Evolutionary conservation across 2,797 vertebrate species (phyloP).

Genomic region (Microtus agrestis): DNA sequence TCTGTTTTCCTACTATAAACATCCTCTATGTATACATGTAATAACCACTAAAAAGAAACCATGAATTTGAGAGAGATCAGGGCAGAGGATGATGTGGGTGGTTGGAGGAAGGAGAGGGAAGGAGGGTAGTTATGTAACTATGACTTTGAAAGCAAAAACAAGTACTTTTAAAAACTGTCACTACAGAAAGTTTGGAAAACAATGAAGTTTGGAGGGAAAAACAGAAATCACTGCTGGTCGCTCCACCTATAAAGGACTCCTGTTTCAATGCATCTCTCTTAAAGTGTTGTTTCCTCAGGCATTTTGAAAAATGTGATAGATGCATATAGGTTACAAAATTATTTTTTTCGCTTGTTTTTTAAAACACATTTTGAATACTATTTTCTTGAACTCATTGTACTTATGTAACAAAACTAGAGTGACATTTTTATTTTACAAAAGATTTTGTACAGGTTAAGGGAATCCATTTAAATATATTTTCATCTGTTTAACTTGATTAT

Average conservation of each 20-base stretch:
- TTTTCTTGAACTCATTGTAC: constrained; percentile 17
- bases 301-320: not conserved
- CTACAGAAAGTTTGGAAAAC: constrained; percentile 17
- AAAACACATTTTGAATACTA: constrained; percentile 16
- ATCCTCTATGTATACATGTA: not conserved
- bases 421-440: constrained; percentile 15
- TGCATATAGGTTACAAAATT: not conserved
- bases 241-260: not conserved
- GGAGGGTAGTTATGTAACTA: too few species aligned
- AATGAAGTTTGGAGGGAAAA: not conserved
- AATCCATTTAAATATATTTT: not conserved
- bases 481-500: constrained; percentile 20
- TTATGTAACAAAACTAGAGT: not conserved
- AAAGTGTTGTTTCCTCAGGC: not conserved
- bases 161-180: not conserved
- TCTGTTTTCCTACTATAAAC: constrained; percentile 32
- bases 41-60: not conserved
- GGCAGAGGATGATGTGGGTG: not conserved
- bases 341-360: not conserved
- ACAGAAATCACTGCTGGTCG: not conserved
- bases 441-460: not conserved
- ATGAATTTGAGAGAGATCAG: too few species aligned
- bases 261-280: not conserved
- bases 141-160: not conserved
- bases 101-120: not conserved